A percentile compares a stretch with the other conserved stretches of the same genome.
phyloP scores from a whole-genome alignment of 2,797 vertebrate species.

The Odontamblyopus rebecca region DNA sequence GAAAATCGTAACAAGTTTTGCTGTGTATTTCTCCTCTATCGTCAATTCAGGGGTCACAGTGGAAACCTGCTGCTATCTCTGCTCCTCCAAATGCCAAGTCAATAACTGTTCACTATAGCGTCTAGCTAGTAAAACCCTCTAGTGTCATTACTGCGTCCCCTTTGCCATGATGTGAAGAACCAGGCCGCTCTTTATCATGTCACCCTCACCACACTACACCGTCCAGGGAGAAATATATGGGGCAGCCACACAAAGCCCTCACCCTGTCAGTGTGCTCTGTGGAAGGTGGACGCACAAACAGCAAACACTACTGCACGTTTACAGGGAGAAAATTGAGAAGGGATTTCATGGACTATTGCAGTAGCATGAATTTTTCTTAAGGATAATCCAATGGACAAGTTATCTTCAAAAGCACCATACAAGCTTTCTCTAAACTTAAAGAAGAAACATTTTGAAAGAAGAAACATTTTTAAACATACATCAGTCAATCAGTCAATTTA shows the following conservation, averaged over 20 bases:
- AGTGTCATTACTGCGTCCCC: conserved; percentile 1
- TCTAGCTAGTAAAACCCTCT: neutral
- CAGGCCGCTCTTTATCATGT: conserved; percentile 5
- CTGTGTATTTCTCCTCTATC: neutral
- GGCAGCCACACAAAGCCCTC: neutral
- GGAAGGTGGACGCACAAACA: neutral
- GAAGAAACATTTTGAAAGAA: no score
- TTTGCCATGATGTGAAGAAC: conserved; percentile 10
- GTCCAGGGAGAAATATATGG: conserved; percentile 16
- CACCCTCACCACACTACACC: neutral
- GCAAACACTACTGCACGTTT: no score
- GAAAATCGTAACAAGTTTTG: no score
- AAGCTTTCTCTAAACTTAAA: no score
- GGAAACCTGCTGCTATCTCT: neutral
- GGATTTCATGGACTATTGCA: no score
- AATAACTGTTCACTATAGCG: conserved; percentile 1
- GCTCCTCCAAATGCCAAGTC: neutral
- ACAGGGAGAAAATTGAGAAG: no score
- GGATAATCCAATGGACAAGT: no score
- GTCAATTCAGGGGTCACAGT: neutral
- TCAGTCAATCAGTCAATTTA: no score
- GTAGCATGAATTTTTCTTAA: no score
- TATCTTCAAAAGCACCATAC: no score
- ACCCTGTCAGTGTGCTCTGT: neutral
- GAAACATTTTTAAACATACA: no score